Evolutionary conservation across 2,797 vertebrate species (phyloP), one percentile per base, ranked within the genome.

Genomic region (Eupleurogrammus muticus): DNA sequence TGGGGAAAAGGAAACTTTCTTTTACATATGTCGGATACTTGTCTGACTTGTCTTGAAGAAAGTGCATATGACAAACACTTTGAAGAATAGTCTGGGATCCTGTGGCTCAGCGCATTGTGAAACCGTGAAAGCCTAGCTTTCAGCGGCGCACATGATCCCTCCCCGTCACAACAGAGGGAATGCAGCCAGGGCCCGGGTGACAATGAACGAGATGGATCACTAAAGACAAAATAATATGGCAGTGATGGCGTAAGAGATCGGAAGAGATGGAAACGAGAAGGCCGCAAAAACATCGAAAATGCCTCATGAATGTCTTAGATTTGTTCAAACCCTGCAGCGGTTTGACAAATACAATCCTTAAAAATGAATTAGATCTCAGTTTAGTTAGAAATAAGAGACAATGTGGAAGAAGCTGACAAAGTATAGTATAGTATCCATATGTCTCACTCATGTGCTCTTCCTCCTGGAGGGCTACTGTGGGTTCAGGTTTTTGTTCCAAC

Each of bases 121-220:
- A 69, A 23, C 5, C 47, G 69, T 49, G 47, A 69, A 73, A 71
- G 75, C 50, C 47, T 38, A 56, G 20, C 78, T 81, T 28, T 5
- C 2, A 60, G 81, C 42, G 65, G 70, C 75, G 80, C 44, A 80
- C 70, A 59, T 2, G 47, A 85, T 76, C 75, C 64, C 4, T n/a
- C 59, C 49, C 53, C 6, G 5, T 77, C 66, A 75, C 51, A 74
- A 69, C 53, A 58, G 59, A 50, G 64, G 23, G 63, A 65, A 60
- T 20, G 47, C 47, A 61, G 62, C 68, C 77, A 49, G 59, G 56
- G 70, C 51, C 63, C 20, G 3, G 19, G 6, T 59, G 44, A 65
- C 21, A 56, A 10, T 20, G 10, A n/a, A 14, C 19, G 48, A 16
- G 40, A 16, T 44, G 32, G 40, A 51, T 32, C 24, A 40, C 28